A percentile compares a stretch with the other conserved stretches of the same genome.
Evolutionary conservation across 2,888 invertebrate genomes (phyloP).

Genomic region (Julus scanicus): DNA sequence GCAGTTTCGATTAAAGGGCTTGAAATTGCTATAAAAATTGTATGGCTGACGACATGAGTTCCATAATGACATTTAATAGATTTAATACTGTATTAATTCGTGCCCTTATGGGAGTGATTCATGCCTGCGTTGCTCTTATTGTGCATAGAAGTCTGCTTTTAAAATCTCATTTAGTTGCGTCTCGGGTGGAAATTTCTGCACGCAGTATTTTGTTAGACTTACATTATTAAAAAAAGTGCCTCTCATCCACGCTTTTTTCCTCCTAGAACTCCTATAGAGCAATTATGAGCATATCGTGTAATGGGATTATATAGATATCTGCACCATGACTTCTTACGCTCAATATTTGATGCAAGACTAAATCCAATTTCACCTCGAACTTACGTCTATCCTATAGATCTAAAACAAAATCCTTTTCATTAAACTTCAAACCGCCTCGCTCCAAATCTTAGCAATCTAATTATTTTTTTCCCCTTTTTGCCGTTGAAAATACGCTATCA

Average conservation of each 20-base stretch:
- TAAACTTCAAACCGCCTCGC: slow-evolving; percentile 21
- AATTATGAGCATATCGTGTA: slow-evolving; percentile 47
- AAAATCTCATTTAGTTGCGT: slow-evolving; percentile 40
- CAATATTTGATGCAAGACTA: slow-evolving; percentile 36
- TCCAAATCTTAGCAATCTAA: slow-evolving; percentile 40
- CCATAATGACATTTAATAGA: slow-evolving; percentile 41
- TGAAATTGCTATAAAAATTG: neutral
- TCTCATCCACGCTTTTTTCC: slow-evolving; percentile 6
- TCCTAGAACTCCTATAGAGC: neutral
- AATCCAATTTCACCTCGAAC: slow-evolving; percentile 47
- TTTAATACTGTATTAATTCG: slow-evolving; percentile 32
- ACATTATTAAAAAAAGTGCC: slow-evolving; percentile 29
- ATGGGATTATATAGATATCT: slow-evolving; percentile 43
- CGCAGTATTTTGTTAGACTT: neutral
- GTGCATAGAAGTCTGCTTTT: neutral
- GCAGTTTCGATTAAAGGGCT: neutral
- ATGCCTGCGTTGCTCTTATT: neutral
- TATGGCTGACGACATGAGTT: neutral
- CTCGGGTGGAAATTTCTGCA: neutral
- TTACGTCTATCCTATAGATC: slow-evolving; percentile 29
- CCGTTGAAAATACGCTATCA: neutral
- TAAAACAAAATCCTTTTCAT: slow-evolving; percentile 47
- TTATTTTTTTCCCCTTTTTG: neutral
- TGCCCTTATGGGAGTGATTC: slow-evolving; percentile 39
- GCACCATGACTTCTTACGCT: slow-evolving; percentile 42